Evolutionary conservation across 2,797 vertebrate species (phyloP), one percentile per base, ranked within the genome.

Genomic region (Sebastes flavidus): DNA sequence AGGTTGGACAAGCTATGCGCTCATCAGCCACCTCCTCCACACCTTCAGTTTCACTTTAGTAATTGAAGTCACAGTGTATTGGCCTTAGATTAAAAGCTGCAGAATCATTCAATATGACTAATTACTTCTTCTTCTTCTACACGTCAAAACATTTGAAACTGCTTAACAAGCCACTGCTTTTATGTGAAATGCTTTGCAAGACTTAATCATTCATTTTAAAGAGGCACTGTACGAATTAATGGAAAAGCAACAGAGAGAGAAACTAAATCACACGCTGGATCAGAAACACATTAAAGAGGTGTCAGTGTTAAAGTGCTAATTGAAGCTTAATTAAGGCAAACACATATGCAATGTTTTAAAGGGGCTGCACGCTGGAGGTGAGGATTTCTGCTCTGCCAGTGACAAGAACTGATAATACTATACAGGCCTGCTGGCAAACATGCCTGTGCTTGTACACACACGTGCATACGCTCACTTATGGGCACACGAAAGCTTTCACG

Each of bases 371-470:
- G 25, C 6, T 65, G 25, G 59, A 73, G 72, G 46, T 36, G 60
- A 36, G 30, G 56, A 77, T 71, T 75, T 83, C 46, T 80, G 67
- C 74, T 65, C 36, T 11, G 3, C 59, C 52, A 32, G 38, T 79
- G 82, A 87, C 81, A 87, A 89, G 73, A 66, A 42, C 66, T 68
- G 80, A 71, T 85, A 55, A 84, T 77, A 65, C 71, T 60, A 65
- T 42, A 49, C 67, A 84, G 75, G 46, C 59, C 2, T 52, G 6
- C 55, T 63, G 59, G 32, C 42, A 58, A 59, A 70, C 49, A 32
- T 67, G 55, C 29, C 20, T 20, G 6, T n/a, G 20, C 60, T 13
- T 13, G 60, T 20, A 34, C 16, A 62, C 30, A 62, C 60, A 54
- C n/a, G 2, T 22, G n/a, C 42, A 54, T 22, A 54, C 20, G 49